These are phyloP conservation scores for Kryptolebias marmoratus DNA, from an alignment of 2,113 vertebrate genomes.

Conservation along the genomic window DNA sequence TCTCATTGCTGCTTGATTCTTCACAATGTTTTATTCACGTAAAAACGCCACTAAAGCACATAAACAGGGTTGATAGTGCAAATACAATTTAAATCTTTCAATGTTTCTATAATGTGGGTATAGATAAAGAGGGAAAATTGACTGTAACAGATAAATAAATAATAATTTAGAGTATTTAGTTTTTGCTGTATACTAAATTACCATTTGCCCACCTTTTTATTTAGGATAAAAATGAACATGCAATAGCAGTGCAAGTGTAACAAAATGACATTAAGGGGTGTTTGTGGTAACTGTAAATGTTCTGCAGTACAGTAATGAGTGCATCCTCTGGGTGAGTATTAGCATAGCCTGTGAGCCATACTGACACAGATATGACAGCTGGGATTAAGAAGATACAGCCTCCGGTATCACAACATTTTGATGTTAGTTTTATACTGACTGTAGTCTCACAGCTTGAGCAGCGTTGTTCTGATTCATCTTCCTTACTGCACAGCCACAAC, in stretches of 20 bases:
- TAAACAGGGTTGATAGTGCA: too few relatives aligned
- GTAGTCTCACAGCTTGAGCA: constrained; percentile 12
- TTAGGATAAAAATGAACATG: not conserved
- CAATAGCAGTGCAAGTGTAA: not conserved
- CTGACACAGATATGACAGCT: constrained; percentile 64
- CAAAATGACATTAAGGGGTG: not conserved
- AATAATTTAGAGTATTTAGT: too few relatives aligned
- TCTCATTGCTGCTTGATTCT: constrained; percentile 16
- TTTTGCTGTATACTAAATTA: too few relatives aligned
- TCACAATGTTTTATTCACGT: constrained; percentile 48
- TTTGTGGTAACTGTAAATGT: constrained; percentile 20
- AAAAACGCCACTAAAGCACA: constrained; percentile 7
- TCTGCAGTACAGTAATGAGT: constrained; percentile 9
- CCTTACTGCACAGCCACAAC: not conserved
- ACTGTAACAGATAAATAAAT: too few relatives aligned
- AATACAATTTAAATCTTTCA: too few relatives aligned
- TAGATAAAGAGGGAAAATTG: too few relatives aligned
- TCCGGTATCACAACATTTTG: constrained; percentile 43
- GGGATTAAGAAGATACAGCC: constrained; percentile 58
- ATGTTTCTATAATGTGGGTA: too few relatives aligned
- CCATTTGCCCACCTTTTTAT: not conserved
- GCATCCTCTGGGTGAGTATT: constrained; percentile 25
- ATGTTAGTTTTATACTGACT: constrained; percentile 25
- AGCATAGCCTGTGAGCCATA: constrained; percentile 44
- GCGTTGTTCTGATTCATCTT: not conserved